Evolutionary conservation across 2,797 vertebrate genomes (phyloP).

Genomic region (Bovichtus diacanthus): DNA sequence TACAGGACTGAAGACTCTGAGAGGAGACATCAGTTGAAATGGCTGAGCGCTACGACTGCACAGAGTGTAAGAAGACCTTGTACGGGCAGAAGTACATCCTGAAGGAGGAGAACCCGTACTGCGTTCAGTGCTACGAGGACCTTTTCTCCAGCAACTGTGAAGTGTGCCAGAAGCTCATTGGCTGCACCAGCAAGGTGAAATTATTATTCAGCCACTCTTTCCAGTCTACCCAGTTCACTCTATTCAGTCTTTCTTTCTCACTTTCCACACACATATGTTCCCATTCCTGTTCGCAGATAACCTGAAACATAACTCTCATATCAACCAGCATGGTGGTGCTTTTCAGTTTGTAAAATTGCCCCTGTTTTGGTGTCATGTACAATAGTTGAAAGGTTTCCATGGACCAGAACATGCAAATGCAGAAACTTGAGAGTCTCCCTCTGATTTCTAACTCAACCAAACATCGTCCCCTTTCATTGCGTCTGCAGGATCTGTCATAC

Average conservation of each 20-base stretch:
- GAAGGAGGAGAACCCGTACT: conserved; percentile 91
- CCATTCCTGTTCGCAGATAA: background rate
- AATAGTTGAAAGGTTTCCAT: no score
- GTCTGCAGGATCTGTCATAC: conserved; percentile 92
- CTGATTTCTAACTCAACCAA: background rate
- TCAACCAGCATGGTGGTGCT: no score
- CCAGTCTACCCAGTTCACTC: no score
- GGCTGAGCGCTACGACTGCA: conserved; percentile 92
- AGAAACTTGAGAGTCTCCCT: background rate
- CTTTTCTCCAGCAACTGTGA: conserved; percentile 93
- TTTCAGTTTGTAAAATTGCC: no score
- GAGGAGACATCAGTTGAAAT: conserved; percentile 75
- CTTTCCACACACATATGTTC: background rate
- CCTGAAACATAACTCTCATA: background rate
- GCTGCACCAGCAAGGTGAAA: conserved; percentile 93
- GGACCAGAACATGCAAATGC: background rate
- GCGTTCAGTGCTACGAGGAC: conserved; percentile 92
- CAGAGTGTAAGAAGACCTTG: conserved; percentile 90
- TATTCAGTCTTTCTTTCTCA: background rate
- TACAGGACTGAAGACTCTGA: conserved; percentile 31
- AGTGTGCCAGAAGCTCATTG: conserved; percentile 90
- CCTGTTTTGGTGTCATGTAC: no score
- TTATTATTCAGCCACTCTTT: background rate
- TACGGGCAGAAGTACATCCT: conserved; percentile 95
- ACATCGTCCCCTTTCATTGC: background rate